These are phyloP conservation scores for Scomber scombrus DNA, from an alignment of 2,113 vertebrate genomes.

Conservation along the genomic window DNA sequence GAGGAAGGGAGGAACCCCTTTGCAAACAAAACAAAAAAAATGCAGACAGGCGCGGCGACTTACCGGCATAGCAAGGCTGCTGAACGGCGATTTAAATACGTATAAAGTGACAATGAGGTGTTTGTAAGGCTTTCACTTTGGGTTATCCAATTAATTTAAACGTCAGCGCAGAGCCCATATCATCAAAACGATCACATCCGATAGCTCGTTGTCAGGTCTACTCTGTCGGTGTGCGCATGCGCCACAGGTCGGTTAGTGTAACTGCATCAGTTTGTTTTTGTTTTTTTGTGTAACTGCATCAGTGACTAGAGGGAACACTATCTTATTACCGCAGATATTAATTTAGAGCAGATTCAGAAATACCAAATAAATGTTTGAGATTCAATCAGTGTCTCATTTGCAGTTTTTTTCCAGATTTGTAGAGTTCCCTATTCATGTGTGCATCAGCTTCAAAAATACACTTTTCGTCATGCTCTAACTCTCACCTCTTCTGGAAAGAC, in stretches of 20 bases:
- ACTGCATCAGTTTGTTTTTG: too few species aligned
- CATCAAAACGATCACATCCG: conserved; percentile 41
- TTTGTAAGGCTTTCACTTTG: background rate
- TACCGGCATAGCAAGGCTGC: conserved; percentile 78
- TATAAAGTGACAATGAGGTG: background rate
- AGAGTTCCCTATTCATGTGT: too few species aligned
- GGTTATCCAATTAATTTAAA: conserved; percentile 54
- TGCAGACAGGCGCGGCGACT: conserved; percentile 48
- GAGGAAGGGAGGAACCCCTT: conserved; percentile 75
- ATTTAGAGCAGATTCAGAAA: too few species aligned
- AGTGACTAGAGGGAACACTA: background rate
- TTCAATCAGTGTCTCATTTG: too few species aligned
- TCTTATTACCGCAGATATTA: too few species aligned
- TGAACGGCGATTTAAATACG: background rate
- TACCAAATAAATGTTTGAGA: too few species aligned
- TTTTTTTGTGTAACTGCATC: background rate
- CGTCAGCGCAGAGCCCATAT: conserved; percentile 40
- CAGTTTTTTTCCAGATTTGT: too few species aligned
- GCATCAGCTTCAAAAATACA: too few species aligned
- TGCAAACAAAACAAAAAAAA: conserved; percentile 44
- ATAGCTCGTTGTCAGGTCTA: conserved; percentile 46
- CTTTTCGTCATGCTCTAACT: too few species aligned
- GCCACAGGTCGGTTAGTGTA: background rate
- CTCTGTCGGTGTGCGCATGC: conserved; percentile 65
- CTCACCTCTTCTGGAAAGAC: too few species aligned